Percentiles rank a stretch among this genome's conserved stretches.
Evolutionary conservation across 2,113 vertebrate species (phyloP).

Genomic region (Lycaon pictus): DNA sequence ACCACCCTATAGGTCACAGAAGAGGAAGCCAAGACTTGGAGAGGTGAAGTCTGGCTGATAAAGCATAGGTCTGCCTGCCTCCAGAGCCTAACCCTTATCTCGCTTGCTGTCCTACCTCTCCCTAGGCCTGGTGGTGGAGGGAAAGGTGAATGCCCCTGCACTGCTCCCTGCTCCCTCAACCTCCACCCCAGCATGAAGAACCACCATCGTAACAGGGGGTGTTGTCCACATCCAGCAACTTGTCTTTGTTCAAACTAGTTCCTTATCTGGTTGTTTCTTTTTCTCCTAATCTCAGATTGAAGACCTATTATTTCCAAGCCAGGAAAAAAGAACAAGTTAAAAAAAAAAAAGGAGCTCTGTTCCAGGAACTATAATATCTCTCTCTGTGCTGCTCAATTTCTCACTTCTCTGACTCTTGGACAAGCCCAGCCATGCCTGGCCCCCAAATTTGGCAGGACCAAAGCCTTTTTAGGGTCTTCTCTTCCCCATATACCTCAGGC

Average conservation of each 20-base stretch:
- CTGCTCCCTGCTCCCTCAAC: background rate
- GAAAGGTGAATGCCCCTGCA: background rate
- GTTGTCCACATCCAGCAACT: slow-evolving; percentile 30
- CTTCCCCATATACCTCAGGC: background rate
- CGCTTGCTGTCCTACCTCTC: background rate
- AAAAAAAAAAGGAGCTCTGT: slow-evolving; percentile 58
- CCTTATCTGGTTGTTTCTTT: slow-evolving; percentile 79
- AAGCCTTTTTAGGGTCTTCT: slow-evolving; percentile 66
- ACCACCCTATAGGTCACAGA: background rate
- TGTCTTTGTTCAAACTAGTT: slow-evolving; percentile 76
- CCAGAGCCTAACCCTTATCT: background rate
- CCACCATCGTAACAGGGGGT: background rate
- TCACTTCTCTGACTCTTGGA: slow-evolving; percentile 58
- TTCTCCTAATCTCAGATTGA: slow-evolving; percentile 79
- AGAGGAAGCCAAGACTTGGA: background rate
- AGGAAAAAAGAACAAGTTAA: slow-evolving; percentile 61
- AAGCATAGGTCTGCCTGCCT: background rate
- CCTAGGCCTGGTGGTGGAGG: background rate
- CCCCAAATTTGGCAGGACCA: slow-evolving; percentile 55
- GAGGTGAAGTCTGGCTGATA: background rate
- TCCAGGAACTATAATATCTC: slow-evolving; percentile 73
- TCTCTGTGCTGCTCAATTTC: slow-evolving; percentile 40
- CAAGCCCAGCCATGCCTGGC: slow-evolving; percentile 53
- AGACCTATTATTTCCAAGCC: slow-evolving; percentile 80
- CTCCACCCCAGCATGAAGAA: background rate